Percentiles rank a stretch among this genome's conserved stretches.
phyloP scores from a whole-genome alignment of 2,888 invertebrate genomes.

The Hemistola chrysoprasaria region DNA sequence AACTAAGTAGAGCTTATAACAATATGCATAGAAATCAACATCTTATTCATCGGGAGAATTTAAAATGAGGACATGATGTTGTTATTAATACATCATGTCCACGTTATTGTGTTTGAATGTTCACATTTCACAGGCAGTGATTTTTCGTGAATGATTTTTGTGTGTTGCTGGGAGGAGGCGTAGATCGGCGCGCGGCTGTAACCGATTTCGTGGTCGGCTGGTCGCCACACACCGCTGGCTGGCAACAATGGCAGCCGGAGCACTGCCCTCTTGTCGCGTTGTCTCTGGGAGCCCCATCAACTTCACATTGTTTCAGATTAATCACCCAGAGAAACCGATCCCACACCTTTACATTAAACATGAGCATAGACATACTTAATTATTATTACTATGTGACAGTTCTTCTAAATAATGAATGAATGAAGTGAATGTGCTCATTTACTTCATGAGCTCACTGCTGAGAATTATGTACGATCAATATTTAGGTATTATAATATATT shows the following conservation, averaged over 20 bases:
- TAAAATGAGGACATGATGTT: too few relatives aligned
- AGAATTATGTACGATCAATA: too few relatives aligned
- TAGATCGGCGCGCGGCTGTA: slow-evolving; percentile 48
- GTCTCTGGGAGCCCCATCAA: slow-evolving; percentile 43
- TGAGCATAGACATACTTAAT: too few relatives aligned
- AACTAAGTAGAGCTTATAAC: too few relatives aligned
- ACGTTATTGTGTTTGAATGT: slow-evolving; percentile 13
- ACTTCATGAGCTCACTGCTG: too few relatives aligned
- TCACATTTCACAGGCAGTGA: slow-evolving; percentile 24
- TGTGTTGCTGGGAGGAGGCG: slow-evolving; percentile 29
- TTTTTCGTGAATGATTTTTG: slow-evolving; percentile 34
- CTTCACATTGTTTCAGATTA: slow-evolving; percentile 63
- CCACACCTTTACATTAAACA: slow-evolving; percentile 39
- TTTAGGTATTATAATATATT: too few relatives aligned
- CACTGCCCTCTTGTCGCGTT: slow-evolving; percentile 57
- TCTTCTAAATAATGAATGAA: too few relatives aligned
- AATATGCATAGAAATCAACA: too few relatives aligned
- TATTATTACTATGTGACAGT: too few relatives aligned
- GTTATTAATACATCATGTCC: too few relatives aligned
- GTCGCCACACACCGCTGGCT: slow-evolving; percentile 69
- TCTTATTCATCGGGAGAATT: too few relatives aligned
- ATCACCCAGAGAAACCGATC: slow-evolving; percentile 50
- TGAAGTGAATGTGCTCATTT: too few relatives aligned
- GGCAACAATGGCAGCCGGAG: slow-evolving; percentile 66
- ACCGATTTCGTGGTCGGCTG: slow-evolving; percentile 77